Conservation (phyloP, 2,888 invertebrate species). For the Drosophila rubida region DNA sequence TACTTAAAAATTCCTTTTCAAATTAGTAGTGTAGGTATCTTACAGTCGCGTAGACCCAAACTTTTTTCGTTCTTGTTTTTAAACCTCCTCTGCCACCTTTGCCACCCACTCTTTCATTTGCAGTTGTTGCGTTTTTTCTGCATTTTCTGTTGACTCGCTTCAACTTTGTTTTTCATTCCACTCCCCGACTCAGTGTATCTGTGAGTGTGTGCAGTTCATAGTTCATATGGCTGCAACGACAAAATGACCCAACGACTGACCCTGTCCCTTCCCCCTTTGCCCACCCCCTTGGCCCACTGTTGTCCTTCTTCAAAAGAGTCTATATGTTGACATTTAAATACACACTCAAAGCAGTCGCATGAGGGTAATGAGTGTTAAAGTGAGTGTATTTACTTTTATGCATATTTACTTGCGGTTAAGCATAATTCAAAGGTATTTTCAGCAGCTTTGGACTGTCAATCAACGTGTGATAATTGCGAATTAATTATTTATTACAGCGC, state of each 20-base stretch:
- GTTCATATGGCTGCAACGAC: conserved; percentile 35
- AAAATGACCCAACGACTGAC: conserved; percentile 41
- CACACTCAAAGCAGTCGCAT: conserved; percentile 4
- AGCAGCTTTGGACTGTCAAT: conserved; percentile 20
- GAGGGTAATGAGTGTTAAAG: neutral
- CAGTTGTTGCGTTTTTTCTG: conserved; percentile 28
- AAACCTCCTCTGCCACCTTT: conserved; percentile 6
- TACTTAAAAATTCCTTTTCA: neutral
- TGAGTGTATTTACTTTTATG: conserved; percentile 17
- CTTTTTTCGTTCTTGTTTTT: neutral
- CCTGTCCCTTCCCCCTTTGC: conserved; percentile 4
- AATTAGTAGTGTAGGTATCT: neutral
- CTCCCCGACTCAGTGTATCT: conserved; percentile 8
- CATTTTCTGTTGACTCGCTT: conserved; percentile 49
- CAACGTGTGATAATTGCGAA: conserved; percentile 18
- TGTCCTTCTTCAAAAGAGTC: conserved; percentile 10
- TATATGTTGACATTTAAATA: conserved; percentile 58
- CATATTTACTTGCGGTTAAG: conserved; percentile 29
- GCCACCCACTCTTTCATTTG: conserved; percentile 1
- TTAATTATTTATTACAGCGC: conserved; percentile 6
- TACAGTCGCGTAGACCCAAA: neutral
- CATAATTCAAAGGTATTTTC: conserved; percentile 15
- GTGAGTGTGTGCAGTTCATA: conserved; percentile 42
- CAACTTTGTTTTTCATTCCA: conserved; percentile 62
- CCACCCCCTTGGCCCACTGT: neutral